phyloP scores from a whole-genome alignment of 2,113 vertebrate genomes.

The Anarhynchus alexandrinus region DNA sequence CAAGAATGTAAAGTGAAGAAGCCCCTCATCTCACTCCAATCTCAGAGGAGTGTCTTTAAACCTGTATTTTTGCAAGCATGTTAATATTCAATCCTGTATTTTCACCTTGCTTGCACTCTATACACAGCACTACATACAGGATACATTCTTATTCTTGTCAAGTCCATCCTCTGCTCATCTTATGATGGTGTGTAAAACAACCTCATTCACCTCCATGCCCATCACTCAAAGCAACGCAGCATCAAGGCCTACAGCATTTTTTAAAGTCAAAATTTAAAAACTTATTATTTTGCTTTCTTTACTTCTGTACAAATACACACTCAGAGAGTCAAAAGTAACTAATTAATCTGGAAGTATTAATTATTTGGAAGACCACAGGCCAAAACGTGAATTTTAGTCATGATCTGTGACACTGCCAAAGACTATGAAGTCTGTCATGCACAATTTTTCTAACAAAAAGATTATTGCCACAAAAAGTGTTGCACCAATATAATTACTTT shows the following conservation, averaged over 20 bases:
- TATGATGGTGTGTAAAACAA: background rate
- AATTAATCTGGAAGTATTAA: background rate
- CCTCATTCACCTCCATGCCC: background rate
- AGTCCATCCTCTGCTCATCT: background rate
- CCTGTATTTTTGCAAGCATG: background rate
- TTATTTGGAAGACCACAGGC: background rate
- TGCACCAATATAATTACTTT: background rate
- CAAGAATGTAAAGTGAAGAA: background rate
- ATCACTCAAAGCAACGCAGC: background rate
- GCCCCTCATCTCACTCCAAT: background rate
- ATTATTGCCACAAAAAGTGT: background rate
- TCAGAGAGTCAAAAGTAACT: background rate
- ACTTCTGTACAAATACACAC: background rate
- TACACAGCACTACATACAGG: background rate
- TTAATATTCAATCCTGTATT: background rate
- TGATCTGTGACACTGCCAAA: background rate
- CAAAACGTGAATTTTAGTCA: background rate
- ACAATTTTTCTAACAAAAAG: background rate
- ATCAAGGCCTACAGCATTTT: background rate
- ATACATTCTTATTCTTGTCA: background rate
- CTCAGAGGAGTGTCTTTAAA: background rate
- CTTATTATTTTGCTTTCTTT: background rate
- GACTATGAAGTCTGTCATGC: background rate
- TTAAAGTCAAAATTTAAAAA: background rate
- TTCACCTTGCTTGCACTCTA: background rate